phyloP scores from a whole-genome alignment of 2,113 vertebrate genomes.

The Lophotis ruficrista region DNA sequence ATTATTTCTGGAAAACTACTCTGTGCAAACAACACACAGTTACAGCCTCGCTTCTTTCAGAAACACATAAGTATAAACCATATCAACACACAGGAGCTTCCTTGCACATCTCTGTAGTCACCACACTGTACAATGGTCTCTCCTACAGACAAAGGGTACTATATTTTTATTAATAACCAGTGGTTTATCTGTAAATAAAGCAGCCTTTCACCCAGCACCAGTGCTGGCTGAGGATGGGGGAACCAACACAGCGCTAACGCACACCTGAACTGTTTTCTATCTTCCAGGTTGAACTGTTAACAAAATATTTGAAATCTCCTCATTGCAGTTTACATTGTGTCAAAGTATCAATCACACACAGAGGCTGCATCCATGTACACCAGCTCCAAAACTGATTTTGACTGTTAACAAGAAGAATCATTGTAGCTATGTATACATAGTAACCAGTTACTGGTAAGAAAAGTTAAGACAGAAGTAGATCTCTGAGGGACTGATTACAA shows the following conservation, averaged over 20 bases:
- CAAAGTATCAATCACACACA: neutral
- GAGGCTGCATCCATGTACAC: neutral
- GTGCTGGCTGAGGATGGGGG: neutral
- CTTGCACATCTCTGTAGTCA: neutral
- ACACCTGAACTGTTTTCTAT: neutral
- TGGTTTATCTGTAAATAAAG: neutral
- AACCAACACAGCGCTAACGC: neutral
- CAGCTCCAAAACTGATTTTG: neutral
- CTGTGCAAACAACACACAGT: neutral
- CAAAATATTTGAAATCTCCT: neutral
- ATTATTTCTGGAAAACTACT: neutral
- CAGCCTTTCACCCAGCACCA: neutral
- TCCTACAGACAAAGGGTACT: neutral
- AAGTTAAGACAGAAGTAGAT: neutral
- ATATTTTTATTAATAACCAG: neutral
- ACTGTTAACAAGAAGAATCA: neutral
- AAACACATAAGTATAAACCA: neutral
- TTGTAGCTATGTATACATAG: neutral
- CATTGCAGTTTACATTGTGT: neutral
- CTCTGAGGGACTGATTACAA: neutral
- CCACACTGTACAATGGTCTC: neutral
- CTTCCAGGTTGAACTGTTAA: neutral
- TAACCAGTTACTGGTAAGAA: neutral
- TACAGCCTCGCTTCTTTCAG: neutral
- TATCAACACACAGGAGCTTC: neutral